Evolutionary conservation across 2,888 invertebrate genomes (phyloP).

Genomic region (Tinea pellionella): DNA sequence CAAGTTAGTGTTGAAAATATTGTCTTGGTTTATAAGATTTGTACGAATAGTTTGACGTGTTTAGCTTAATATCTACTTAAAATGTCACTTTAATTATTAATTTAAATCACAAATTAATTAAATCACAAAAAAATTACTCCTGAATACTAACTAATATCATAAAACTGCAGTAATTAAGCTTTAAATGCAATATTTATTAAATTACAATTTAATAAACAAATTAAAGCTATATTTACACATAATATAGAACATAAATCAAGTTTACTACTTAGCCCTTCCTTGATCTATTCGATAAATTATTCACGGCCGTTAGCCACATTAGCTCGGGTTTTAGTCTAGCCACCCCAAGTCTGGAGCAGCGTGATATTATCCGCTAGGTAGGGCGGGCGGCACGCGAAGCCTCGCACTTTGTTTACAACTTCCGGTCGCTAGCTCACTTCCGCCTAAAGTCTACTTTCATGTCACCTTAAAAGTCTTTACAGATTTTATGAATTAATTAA

Average conservation of each 20-base stretch:
- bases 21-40: no score
- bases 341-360: background rate
- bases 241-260: background rate
- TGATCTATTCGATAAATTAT: background rate
- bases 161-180: no score
- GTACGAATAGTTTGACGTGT: no score
- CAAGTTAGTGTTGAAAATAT: no score
- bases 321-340: background rate
- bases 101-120: no score
- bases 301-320: constrained; percentile 1
- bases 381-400: constrained; percentile 47
- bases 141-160: no score
- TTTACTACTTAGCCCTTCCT: constrained; percentile 5
- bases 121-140: no score
- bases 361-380: constrained; percentile 4
- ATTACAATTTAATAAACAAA: no score
- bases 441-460: constrained; percentile 10
- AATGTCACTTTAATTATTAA: no score
- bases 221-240: background rate
- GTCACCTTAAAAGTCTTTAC: constrained; percentile 1
- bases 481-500: background rate
- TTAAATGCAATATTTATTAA: no score
- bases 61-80: no score
- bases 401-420: constrained; percentile 66
- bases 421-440: constrained; percentile 27